Evolutionary conservation across 2,797 vertebrate genomes (phyloP).

Genomic region (Microchirus variegatus): DNA sequence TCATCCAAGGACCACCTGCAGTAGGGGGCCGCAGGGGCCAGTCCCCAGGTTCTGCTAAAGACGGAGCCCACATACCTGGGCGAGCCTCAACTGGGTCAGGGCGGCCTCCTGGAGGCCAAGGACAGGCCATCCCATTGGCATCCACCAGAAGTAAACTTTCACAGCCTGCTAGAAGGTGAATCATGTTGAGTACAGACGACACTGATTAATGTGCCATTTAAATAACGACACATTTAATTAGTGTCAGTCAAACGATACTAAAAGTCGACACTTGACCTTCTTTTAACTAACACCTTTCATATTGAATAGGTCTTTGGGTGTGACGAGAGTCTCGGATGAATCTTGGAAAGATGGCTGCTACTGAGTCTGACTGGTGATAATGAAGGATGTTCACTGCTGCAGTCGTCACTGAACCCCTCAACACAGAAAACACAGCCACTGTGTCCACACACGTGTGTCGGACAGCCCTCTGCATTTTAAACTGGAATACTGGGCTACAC

Average conservation of each 20-base stretch:
- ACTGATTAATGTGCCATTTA: too few relatives aligned
- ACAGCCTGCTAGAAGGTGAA: conserved; percentile 84
- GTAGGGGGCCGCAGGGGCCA: conserved; percentile 78
- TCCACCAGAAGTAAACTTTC: conserved; percentile 82
- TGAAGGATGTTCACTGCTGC: conserved; percentile 60
- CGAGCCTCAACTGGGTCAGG: conserved; percentile 57
- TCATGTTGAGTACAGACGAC: neutral
- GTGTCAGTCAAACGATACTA: neutral
- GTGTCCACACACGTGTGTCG: conserved; percentile 44
- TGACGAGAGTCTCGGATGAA: conserved; percentile 84
- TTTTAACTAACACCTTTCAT: conserved; percentile 10
- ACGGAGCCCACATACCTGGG: conserved; percentile 66
- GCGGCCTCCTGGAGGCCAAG: conserved; percentile 73
- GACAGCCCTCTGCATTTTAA: conserved; percentile 72
- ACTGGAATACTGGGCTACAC: conserved; percentile 78
- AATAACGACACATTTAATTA: neutral
- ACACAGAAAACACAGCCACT: conserved; percentile 33
- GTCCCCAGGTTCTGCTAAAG: conserved; percentile 74
- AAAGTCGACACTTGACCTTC: neutral
- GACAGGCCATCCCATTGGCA: conserved; percentile 55
- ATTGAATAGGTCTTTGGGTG: conserved; percentile 82
- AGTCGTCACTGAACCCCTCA: conserved; percentile 34
- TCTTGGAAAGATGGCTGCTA: conserved; percentile 95
- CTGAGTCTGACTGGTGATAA: conserved; percentile 72
- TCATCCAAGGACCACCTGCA: conserved; percentile 67